Evolutionary conservation across 1,140 invertebrate genomes (phyloP).

Genomic region (Eriocheir sinensis): DNA sequence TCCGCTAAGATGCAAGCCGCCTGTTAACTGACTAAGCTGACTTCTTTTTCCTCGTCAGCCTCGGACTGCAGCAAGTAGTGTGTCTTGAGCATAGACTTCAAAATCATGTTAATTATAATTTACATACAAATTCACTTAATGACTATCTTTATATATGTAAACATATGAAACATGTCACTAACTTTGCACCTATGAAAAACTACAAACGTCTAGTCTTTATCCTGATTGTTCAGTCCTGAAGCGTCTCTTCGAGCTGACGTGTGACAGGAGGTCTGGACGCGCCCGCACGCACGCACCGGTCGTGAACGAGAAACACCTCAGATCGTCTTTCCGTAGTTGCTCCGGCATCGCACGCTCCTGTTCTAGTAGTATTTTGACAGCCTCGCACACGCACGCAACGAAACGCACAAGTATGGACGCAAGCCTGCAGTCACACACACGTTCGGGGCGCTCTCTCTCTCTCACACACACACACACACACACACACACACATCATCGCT

Average conservation of each 20-base stretch:
- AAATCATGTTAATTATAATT: slow-evolving; percentile 71
- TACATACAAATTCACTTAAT: slow-evolving; percentile 77
- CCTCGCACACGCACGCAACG: neutral
- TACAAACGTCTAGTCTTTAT: slow-evolving; percentile 72
- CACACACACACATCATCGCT: slow-evolving; percentile 38
- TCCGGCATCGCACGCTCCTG: slow-evolving; percentile 42
- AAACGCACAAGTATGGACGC: neutral
- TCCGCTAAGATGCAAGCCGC: neutral
- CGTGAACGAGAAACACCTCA: slow-evolving; percentile 49
- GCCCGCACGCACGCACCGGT: neutral
- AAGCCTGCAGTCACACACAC: neutral
- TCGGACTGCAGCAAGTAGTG: slow-evolving; percentile 42
- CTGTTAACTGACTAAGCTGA: neutral
- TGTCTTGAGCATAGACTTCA: slow-evolving; percentile 73
- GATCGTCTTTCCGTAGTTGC: neutral
- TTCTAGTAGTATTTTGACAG: slow-evolving; percentile 1
- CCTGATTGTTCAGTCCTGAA: slow-evolving; percentile 70
- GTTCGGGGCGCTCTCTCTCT: neutral
- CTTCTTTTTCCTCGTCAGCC: slow-evolving; percentile 1
- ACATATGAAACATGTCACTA: slow-evolving; percentile 77
- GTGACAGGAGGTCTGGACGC: neutral
- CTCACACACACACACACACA: slow-evolving; percentile 34
- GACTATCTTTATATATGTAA: slow-evolving; percentile 75
- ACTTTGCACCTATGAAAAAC: slow-evolving; percentile 74
- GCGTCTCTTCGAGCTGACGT: neutral